phyloP scores from a whole-genome alignment of 30 jellyfish, hydroid and myxozoan genomes.

The Haliclystus octoradiatus region DNA sequence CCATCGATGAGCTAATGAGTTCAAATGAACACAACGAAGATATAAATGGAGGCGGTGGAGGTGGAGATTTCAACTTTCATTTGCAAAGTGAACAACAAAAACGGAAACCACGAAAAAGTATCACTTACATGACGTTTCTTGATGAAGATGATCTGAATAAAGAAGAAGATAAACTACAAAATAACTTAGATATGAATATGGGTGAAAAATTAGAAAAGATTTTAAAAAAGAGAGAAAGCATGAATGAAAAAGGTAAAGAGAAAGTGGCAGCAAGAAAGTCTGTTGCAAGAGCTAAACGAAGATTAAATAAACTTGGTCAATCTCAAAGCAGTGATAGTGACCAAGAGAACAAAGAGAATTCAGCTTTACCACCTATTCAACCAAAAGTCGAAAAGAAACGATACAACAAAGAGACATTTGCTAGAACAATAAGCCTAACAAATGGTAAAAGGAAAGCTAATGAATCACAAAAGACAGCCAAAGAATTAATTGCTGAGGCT shows the following conservation, averaged over 20 bases:
- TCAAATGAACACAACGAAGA: not conserved
- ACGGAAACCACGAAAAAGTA: not conserved
- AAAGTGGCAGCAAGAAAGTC: constrained; percentile 51
- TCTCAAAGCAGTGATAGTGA: constrained; percentile 1
- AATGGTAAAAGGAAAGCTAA: not conserved
- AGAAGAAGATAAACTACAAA: not conserved
- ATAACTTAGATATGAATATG: not conserved
- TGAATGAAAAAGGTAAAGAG: not conserved
- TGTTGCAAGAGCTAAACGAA: constrained; percentile 39
- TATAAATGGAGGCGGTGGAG: not conserved
- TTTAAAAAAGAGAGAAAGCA: not conserved
- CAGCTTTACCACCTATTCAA: constrained; percentile 4
- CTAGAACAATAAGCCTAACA: not conserved
- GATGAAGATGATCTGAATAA: not conserved
- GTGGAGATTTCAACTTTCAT: not conserved
- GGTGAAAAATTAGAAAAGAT: not conserved
- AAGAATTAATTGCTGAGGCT: constrained; percentile 58
- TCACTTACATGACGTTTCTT: not conserved
- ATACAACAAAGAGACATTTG: not conserved
- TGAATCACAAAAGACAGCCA: constrained; percentile 12
- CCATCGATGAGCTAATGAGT: not conserved
- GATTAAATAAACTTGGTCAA: not conserved
- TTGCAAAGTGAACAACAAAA: not conserved
- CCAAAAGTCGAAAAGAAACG: constrained; percentile 1
- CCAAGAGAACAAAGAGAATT: not conserved